A percentile compares a stretch with the other conserved stretches of the same genome.
These are phyloP conservation scores for Orgyia antiqua DNA, from an alignment of 2,888 invertebrate genomes.

Conservation along the genomic window DNA sequence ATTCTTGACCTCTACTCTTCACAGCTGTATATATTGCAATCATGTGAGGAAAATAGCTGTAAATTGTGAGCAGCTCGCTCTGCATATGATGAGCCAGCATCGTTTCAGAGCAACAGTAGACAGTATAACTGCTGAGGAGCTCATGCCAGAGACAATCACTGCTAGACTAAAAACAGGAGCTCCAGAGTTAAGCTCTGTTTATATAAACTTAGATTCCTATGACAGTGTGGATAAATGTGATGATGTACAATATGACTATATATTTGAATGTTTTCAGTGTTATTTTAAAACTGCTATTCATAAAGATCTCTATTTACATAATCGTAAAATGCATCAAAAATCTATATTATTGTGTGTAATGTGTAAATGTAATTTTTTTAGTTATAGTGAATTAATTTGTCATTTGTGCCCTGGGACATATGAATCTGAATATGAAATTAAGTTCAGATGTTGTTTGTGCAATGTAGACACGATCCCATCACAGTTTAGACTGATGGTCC, in stretches of 20 bases:
- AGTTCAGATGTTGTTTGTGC: constrained; percentile 90
- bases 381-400: constrained; percentile 91
- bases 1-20: constrained; percentile 83
- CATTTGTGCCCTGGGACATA: constrained; percentile 91
- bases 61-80: constrained; percentile 87
- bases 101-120: constrained; percentile 88
- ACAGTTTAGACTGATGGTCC: constrained; percentile 92
- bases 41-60: constrained; percentile 91
- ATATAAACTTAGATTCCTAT: constrained; percentile 85
- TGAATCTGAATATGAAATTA: constrained; percentile 80
- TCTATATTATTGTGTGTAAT: constrained; percentile 89
- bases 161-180: constrained; percentile 80
- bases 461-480: constrained; percentile 87
- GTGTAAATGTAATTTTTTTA: constrained; percentile 92
- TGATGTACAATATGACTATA: constrained; percentile 79
- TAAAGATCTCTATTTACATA: constrained; percentile 91
- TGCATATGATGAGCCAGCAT: constrained; percentile 89
- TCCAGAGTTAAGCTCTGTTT: constrained; percentile 79
- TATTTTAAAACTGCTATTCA: constrained; percentile 86
- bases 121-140: constrained; percentile 86
- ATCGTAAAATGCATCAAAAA: constrained; percentile 91
- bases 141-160: constrained; percentile 84
- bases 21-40: constrained; percentile 89
- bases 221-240: constrained; percentile 80
- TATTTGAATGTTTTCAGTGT: constrained; percentile 93